Evolutionary conservation across 2,888 invertebrate genomes (phyloP), one percentile per base, ranked within the genome.

Genomic region (Myopa testacea): DNA sequence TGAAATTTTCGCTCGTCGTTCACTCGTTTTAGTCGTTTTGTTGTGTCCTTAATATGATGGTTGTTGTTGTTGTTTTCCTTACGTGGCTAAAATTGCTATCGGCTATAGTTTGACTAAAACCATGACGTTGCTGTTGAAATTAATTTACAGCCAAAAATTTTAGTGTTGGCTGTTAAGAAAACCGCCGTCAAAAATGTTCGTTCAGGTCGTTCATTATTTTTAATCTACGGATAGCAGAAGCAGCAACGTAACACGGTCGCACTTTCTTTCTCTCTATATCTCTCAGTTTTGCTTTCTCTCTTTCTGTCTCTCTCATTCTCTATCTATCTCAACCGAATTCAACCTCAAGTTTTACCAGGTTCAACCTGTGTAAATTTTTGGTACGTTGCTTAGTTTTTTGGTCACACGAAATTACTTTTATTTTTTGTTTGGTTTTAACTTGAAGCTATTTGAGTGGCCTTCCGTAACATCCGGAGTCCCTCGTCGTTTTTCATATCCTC

Each of bases 141-240:
- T 70, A 45, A 55, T 70, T 52, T 70, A 34, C 26, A 50, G 40
- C 19, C 50, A 26, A 52, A 50, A 69, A 70, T 50, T 55, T 34
- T 16, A 26, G 16, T 26, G 14, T 34, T 12, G 26, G 26, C 26
- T 50, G 19, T 45, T 50, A 45, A 45, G 34, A 37, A 14, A 55
- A 52, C 10, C 14, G 50, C 52, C 26, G 52, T 70, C 70, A 70
- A 37, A 70, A 70, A 55, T 38, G 4, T 34, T 52, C 40, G 12
- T 10, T 68, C 60, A 8, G 65, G 63, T 12, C 78, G 63, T 67
- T 74, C 34, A 60, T 73, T 68, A 74, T 73, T 81, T 65, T 78
- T 81, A 79, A 81, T 84, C 82, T 84, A 79, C 82, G 79, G 80
- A 81, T 80, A 83, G 80, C 84, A 84, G 80, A 81, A 81, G 81